phyloP scores from a whole-genome alignment of 2,888 invertebrate genomes.

The Lasioglossum villosulum region DNA sequence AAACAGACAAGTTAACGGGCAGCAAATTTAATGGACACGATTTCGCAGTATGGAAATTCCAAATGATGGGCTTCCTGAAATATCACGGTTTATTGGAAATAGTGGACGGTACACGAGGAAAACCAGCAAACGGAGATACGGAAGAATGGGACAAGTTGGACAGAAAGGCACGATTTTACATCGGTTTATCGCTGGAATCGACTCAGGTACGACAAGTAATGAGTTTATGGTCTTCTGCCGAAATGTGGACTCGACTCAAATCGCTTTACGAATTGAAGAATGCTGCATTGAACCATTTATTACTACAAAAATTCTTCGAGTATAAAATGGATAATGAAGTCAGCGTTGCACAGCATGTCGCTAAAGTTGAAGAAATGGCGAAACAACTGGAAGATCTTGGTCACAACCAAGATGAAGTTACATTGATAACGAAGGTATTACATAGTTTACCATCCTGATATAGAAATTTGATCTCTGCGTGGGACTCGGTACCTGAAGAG shows the following conservation, averaged over 20 bases:
- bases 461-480: background rate
- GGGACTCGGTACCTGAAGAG: background rate
- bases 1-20: no score
- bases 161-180: background rate
- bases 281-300: background rate
- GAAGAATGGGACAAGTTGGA: background rate
- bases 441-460: background rate
- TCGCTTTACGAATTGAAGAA: background rate
- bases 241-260: background rate
- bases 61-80: background rate
- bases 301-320: background rate
- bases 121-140: background rate
- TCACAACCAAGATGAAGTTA: background rate
- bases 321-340: background rate
- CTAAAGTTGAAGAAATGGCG: background rate
- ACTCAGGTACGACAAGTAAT: background rate
- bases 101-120: background rate
- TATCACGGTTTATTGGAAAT: background rate
- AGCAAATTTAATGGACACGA: no score
- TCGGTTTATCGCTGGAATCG: background rate
- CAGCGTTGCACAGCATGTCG: constrained; percentile 1
- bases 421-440: background rate
- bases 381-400: background rate
- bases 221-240: background rate
- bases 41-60: background rate